A percentile compares a stretch with the other conserved stretches of the same genome.
phyloP scores from a whole-genome alignment of 1,140 invertebrate species.

The Heterodera carotae region DNA sequence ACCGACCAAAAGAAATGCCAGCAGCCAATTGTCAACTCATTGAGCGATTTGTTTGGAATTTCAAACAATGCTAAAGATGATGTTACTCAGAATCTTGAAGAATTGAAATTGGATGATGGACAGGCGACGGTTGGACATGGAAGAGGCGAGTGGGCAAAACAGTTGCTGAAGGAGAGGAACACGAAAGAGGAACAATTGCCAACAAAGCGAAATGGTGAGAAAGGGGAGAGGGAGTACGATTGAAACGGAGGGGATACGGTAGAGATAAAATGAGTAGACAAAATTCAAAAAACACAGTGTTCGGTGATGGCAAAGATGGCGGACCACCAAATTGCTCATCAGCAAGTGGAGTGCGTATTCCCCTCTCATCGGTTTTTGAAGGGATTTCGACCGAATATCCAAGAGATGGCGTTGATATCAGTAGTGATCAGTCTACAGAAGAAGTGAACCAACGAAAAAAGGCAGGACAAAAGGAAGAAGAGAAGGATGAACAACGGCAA shows the following conservation, averaged over 20 bases:
- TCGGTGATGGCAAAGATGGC: neutral
- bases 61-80: constrained; percentile 5
- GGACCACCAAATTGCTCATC: neutral
- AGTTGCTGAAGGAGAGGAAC: constrained; percentile 52
- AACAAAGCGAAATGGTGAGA: constrained; percentile 6
- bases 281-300: neutral
- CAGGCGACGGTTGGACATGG: constrained; percentile 60
- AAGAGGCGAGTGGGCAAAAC: constrained; percentile 63
- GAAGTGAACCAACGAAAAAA: constrained; percentile 6
- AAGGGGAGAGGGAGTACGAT: neutral
- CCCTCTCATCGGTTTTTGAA: neutral
- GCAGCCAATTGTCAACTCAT: constrained; percentile 48
- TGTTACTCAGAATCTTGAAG: constrained; percentile 5
- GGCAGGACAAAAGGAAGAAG: no score
- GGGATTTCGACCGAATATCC: neutral
- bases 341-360: neutral
- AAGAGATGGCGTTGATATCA: neutral
- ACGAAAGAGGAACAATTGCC: constrained; percentile 21
- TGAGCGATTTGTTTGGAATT: constrained; percentile 57
- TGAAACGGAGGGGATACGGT: no score
- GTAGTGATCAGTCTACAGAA: neutral
- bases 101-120: constrained; percentile 20
- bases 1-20: constrained; percentile 20
- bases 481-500: constrained; percentile 31
- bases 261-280: no score